Evolutionary conservation across 2,113 vertebrate genomes (phyloP).

Genomic region (Ardeotis arabs): DNA sequence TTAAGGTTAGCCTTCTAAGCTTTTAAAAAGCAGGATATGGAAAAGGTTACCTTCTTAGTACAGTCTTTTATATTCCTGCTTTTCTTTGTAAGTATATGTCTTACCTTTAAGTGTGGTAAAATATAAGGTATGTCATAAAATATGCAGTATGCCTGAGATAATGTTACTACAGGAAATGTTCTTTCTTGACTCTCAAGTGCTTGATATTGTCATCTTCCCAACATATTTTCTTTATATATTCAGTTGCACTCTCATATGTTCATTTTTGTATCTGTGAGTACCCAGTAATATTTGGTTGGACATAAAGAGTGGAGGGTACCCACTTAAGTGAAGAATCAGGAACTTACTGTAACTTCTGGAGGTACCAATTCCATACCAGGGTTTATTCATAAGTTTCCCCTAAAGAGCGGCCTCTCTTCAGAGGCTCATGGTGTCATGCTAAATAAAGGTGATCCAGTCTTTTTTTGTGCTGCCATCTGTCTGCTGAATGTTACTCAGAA

Average conservation of each 20-base stretch:
- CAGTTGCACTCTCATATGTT: not conserved
- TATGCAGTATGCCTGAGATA: not conserved
- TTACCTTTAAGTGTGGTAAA: not conserved
- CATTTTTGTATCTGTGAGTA: not conserved
- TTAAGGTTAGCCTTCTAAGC: not conserved
- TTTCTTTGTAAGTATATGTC: slow-evolving; percentile 5
- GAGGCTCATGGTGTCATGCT: not conserved
- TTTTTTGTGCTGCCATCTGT: not conserved
- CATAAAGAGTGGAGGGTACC: not conserved
- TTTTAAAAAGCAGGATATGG: not conserved
- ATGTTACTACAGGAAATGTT: slow-evolving; percentile 21
- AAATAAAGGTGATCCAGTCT: not conserved
- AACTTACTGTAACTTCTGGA: not conserved
- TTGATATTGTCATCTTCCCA: not conserved
- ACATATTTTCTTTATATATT: not conserved
- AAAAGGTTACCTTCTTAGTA: not conserved
- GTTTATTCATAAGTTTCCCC: not conserved
- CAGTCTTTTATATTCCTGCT: not conserved
- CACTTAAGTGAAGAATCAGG: not conserved
- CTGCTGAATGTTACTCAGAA: not conserved
- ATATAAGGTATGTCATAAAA: slow-evolving; percentile 17
- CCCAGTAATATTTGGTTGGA: not conserved
- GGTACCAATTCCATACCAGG: not conserved
- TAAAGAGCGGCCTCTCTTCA: not conserved
- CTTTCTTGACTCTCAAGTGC: not conserved